These are phyloP conservation scores for Aphidius colemani DNA, from an alignment of 2,888 invertebrate species.

Conservation along the genomic window DNA sequence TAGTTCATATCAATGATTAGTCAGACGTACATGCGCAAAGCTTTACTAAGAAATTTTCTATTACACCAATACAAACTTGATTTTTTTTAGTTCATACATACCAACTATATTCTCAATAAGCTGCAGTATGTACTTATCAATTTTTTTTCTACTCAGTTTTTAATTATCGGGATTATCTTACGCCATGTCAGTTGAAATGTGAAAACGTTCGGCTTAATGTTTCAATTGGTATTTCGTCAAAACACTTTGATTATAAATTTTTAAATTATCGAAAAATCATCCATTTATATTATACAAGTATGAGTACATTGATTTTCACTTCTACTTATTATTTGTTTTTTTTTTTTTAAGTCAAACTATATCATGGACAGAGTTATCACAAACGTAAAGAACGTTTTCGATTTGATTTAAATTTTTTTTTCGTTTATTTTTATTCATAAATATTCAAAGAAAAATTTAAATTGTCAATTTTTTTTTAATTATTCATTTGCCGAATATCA, in stretches of 20 bases:
- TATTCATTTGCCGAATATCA: too few relatives aligned
- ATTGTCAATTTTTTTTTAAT: not conserved
- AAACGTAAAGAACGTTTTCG: constrained; percentile 22
- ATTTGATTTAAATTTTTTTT: not conserved
- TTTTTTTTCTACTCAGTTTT: not conserved
- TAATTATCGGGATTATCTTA: too few relatives aligned
- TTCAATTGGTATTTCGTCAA: too few relatives aligned
- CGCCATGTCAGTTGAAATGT: too few relatives aligned
- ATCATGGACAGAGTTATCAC: constrained; percentile 22
- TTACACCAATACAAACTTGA: too few relatives aligned
- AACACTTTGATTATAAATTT: too few relatives aligned
- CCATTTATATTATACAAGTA: not conserved
- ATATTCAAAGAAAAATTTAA: not conserved
- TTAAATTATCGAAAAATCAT: too few relatives aligned
- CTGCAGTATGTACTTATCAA: too few relatives aligned
- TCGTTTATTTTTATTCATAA: not conserved
- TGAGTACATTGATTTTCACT: not conserved
- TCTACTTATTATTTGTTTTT: constrained; percentile 10
- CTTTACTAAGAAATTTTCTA: not conserved
- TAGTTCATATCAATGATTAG: constrained; percentile 3
- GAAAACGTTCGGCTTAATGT: too few relatives aligned
- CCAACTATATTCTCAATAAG: too few relatives aligned
- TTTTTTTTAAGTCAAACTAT: not conserved
- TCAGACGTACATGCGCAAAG: not conserved
- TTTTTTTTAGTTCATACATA: too few relatives aligned